These are phyloP conservation scores for Candidula unifasciata DNA, from an alignment of 2,888 invertebrate species.

Conservation along the genomic window DNA sequence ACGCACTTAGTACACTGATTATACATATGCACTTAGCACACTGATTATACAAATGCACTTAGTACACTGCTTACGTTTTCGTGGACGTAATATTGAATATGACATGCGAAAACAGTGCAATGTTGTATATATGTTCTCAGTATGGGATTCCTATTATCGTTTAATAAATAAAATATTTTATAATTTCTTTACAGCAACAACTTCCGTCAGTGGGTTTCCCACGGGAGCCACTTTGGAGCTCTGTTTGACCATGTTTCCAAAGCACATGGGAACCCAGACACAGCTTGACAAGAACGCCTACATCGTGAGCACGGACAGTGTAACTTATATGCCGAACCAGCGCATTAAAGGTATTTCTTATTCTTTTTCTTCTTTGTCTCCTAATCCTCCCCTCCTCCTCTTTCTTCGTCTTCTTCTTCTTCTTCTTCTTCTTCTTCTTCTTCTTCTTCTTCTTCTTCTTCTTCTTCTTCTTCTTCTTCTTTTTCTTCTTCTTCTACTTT, in stretches of 20 bases:
- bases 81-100: not conserved
- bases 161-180: not conserved
- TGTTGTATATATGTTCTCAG: not conserved
- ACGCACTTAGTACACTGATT: too few species aligned
- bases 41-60: not conserved
- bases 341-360: not conserved
- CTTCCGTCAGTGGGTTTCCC: slow-evolving; percentile 63
- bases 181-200: not conserved
- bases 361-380: too few species aligned
- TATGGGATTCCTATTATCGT: not conserved
- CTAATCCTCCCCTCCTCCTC: too few species aligned
- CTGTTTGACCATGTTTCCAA: slow-evolving; percentile 72
- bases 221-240: slow-evolving; percentile 68
- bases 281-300: slow-evolving; percentile 54
- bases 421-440: too few species aligned
- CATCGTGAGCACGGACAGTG: not conserved
- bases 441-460: too few species aligned
- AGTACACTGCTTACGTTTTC: not conserved
- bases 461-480: too few species aligned
- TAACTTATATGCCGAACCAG: not conserved
- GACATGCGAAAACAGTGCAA: not conserved
- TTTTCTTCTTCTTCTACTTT: too few species aligned
- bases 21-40: too few species aligned
- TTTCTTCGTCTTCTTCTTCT: too few species aligned
- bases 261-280: slow-evolving; percentile 63